These are phyloP conservation scores for Zeuzera pyrina DNA, from an alignment of 2,888 invertebrate genomes.

Conservation along the genomic window DNA sequence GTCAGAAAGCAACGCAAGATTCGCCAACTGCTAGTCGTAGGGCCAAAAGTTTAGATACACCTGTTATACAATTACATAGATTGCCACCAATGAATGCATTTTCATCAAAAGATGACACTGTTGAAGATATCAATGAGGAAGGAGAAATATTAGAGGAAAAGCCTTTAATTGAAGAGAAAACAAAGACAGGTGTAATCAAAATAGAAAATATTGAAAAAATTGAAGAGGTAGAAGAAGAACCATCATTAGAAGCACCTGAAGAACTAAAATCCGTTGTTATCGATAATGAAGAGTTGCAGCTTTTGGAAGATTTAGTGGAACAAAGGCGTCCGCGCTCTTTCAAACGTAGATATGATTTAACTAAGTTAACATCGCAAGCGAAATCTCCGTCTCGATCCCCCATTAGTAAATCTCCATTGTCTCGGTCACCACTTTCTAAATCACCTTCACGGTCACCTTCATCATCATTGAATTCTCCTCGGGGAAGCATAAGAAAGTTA, in stretches of 20 bases:
- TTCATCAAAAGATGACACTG: conserved; percentile 91
- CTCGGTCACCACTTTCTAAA: conserved; percentile 63
- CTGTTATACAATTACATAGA: conserved; percentile 84
- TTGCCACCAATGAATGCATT: conserved; percentile 88
- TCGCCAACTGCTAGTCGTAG: conserved; percentile 83
- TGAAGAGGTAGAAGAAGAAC: conserved; percentile 72
- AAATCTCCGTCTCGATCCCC: conserved; percentile 63
- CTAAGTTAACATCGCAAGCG: conserved; percentile 48
- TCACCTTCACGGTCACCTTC: conserved; percentile 67
- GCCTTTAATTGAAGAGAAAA: conserved; percentile 52
- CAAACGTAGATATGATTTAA: conserved; percentile 58
- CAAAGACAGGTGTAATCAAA: conserved; percentile 25
- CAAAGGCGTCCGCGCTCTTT: conserved; percentile 65
- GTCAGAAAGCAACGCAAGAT: conserved; percentile 82
- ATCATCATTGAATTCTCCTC: conserved; percentile 65
- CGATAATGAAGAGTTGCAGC: conserved; percentile 71
- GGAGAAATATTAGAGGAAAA: conserved; percentile 76
- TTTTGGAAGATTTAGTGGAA: conserved; percentile 69
- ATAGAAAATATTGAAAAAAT: conserved; percentile 56
- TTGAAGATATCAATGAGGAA: conserved; percentile 82
- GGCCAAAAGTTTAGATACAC: conserved; percentile 88
- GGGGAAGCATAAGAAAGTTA: conserved; percentile 64
- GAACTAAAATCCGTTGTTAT: conserved; percentile 63
- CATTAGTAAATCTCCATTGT: conserved; percentile 55
- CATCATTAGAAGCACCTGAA: conserved; percentile 36